Evolutionary conservation across 1,140 invertebrate species (phyloP), one percentile per base, ranked within the genome.

Genomic region (Eriocheir sinensis): DNA sequence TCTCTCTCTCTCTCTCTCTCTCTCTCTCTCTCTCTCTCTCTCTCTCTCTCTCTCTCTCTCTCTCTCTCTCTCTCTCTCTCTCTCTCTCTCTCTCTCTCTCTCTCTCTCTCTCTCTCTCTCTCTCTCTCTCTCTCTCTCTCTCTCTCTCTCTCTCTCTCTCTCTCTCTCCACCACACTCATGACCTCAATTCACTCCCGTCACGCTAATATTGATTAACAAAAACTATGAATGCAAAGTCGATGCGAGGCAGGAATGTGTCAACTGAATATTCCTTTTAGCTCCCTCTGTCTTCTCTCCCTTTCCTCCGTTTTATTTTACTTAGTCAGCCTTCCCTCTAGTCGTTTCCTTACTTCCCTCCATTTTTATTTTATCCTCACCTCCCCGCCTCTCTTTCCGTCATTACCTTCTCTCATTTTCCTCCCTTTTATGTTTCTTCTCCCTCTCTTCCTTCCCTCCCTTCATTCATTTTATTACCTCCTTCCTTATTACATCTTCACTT

Each of bases 101-200:
- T 60, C 53, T 72, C 60, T 72, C 60, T 72, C 60, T 72, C 60
- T 72, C 60, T 72, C 60, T 72, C 60, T 72, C 60, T 72, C 60
- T 72, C 60, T 72, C 60, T 72, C 60, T 72, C 60, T 72, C 60
- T 72, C 60, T 72, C 44, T 48, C 44, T 48, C 44, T 48, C 44
- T 48, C 15, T 72, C 60, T 72, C 60, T 72, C 60, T 72, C 60
- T 72, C 60, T 72, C 60, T 72, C 60, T 72, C 44, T 48, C 44
- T 48, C 44, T 48, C 44, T 48, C 12, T 21, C n/a, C 60, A 72
- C 44, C 60, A 72, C 60, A 21, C 60, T 72, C 60, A 72, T 72
- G 60, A 72, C 60, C 60, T 72, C 4, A 72, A 72, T 72, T 72
- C 60, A 21, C 12, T 21, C 27, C 12, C 60, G 60, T 72, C 60